Evolutionary conservation across 2,888 invertebrate species (phyloP).

Genomic region (Drosophila melanosoma): DNA sequence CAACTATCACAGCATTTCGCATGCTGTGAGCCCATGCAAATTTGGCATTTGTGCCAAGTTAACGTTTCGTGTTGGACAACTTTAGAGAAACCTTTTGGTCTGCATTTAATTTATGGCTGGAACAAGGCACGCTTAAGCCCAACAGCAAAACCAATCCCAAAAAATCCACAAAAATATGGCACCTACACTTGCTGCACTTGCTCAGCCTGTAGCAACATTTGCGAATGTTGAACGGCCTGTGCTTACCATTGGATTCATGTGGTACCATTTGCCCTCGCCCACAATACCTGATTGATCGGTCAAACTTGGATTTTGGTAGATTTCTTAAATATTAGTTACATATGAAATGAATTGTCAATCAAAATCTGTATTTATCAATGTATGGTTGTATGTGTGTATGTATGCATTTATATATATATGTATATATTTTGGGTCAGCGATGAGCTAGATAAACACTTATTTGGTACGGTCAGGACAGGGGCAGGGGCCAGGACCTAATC

Average conservation of each 20-base stretch:
- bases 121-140: no score
- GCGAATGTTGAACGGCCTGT: neutral
- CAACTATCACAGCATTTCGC: neutral
- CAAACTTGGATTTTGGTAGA: neutral
- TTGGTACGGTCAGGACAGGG: slow-evolving; percentile 9
- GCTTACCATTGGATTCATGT: neutral
- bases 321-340: neutral
- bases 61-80: no score
- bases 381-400: neutral
- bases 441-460: slow-evolving; percentile 6
- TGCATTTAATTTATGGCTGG: no score
- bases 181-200: neutral
- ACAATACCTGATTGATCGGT: neutral
- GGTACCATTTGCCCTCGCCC: neutral
- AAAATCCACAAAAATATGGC: no score
- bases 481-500: slow-evolving; percentile 14
- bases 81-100: no score
- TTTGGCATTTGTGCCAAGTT: no score
- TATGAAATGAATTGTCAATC: neutral
- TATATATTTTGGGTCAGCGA: slow-evolving; percentile 11
- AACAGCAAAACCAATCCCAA: no score
- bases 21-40: neutral
- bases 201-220: neutral
- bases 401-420: neutral
- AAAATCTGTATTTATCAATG: neutral